phyloP scores from a whole-genome alignment of 1,140 invertebrate genomes.

The Sitophilus oryzae region DNA sequence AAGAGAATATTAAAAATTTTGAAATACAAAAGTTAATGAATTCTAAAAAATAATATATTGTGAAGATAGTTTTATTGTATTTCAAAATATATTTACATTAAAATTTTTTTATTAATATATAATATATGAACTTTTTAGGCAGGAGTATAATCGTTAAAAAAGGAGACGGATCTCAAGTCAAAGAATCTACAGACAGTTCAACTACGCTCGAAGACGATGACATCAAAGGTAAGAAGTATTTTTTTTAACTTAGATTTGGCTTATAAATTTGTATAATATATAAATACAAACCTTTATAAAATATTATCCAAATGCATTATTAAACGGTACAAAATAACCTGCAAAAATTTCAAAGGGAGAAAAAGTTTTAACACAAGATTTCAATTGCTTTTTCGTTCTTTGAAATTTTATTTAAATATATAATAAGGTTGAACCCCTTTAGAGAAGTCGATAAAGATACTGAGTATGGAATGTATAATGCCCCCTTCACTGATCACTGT shows the following conservation, averaged over 20 bases:
- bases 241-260: background rate
- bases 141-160: slow-evolving; percentile 88
- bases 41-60: too few relatives aligned
- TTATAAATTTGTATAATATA: background rate
- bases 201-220: slow-evolving; percentile 91
- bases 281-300: background rate
- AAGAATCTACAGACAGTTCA: slow-evolving; percentile 89
- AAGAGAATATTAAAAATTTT: too few relatives aligned
- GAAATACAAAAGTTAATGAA: too few relatives aligned
- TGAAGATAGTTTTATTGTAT: too few relatives aligned
- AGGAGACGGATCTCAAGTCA: slow-evolving; percentile 88
- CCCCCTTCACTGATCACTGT: background rate
- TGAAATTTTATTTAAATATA: background rate
- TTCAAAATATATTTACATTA: too few relatives aligned
- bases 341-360: background rate
- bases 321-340: too few relatives aligned
- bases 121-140: slow-evolving; percentile 51
- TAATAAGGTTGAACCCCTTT: too few relatives aligned
- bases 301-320: background rate
- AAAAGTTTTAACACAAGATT: too few relatives aligned
- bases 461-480: background rate
- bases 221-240: slow-evolving; percentile 65
- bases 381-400: background rate
- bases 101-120: too few relatives aligned
- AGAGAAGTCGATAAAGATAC: background rate